A percentile compares a stretch with the other conserved stretches of the same genome.
Conservation (phyloP, 2,888 invertebrate species). For the Agelastica alni region DNA sequence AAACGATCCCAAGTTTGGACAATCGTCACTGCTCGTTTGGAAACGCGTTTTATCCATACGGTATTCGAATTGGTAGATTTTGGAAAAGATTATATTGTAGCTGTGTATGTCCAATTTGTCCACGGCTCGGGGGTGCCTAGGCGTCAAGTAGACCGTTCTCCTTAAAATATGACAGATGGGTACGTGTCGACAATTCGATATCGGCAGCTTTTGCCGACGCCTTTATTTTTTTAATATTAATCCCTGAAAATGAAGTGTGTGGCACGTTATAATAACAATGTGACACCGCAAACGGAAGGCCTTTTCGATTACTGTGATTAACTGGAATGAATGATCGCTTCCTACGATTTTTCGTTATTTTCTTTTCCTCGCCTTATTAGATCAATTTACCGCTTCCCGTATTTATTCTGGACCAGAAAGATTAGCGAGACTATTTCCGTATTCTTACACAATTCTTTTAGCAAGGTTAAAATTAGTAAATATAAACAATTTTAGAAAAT, state of each 20-base stretch:
- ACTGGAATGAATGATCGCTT: conserved; percentile 32
- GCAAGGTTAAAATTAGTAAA: no score
- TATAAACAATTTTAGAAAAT: no score
- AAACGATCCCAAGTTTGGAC: no score
- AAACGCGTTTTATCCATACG: no score
- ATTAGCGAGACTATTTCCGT: not conserved
- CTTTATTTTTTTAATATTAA: conserved; percentile 43
- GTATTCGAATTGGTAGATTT: no score
- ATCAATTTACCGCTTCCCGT: not conserved
- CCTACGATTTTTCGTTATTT: conserved; percentile 29
- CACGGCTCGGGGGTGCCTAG: not conserved
- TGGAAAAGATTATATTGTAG: no score
- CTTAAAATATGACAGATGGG: conserved; percentile 15
- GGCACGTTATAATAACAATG: conserved; percentile 41
- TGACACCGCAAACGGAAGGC: conserved; percentile 36
- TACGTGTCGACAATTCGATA: not conserved
- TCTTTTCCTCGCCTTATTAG: conserved; percentile 32
- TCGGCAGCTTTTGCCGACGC: conserved; percentile 13
- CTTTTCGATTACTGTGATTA: conserved; percentile 40
- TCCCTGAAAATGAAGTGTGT: conserved; percentile 37
- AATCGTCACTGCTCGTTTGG: no score
- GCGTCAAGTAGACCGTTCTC: conserved; percentile 20
- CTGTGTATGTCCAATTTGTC: not conserved
- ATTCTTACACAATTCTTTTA: no score
- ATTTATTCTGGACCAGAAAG: not conserved